These are phyloP conservation scores for Phortica magna DNA, from an alignment of 2,888 invertebrate species.

Conservation along the genomic window DNA sequence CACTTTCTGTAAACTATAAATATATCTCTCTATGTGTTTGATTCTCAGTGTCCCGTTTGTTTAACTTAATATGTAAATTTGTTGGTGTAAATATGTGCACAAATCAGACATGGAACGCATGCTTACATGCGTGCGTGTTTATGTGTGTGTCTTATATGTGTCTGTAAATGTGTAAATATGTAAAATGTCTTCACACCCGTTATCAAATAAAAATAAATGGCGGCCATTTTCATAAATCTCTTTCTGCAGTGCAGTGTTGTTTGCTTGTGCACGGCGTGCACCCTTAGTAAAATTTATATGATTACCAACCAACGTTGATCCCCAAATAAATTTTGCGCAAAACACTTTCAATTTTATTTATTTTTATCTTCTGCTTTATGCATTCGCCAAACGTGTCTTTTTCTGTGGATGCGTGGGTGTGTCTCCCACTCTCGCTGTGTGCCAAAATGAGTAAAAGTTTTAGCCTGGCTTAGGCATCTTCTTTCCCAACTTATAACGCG, in stretches of 20 bases:
- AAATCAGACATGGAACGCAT: background rate
- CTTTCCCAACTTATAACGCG: background rate
- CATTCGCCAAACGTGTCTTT: background rate
- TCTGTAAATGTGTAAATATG: conserved; percentile 22
- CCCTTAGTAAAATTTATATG: conserved; percentile 7
- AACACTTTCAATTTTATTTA: conserved; percentile 25
- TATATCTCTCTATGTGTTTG: conserved; percentile 12
- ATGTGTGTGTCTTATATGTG: background rate
- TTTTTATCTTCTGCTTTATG: background rate
- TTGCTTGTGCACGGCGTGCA: background rate
- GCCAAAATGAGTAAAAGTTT: background rate
- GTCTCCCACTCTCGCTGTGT: too few relatives aligned
- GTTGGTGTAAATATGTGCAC: conserved; percentile 17
- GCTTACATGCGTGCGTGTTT: conserved; percentile 11
- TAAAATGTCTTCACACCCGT: conserved; percentile 6
- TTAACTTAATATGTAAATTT: conserved; percentile 3
- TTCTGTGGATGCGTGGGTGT: background rate
- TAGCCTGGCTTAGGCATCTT: background rate
- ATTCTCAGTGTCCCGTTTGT: background rate
- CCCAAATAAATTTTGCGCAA: conserved; percentile 22
- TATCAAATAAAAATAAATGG: conserved; percentile 30
- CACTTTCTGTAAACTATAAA: background rate
- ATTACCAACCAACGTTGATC: conserved; percentile 16
- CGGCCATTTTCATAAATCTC: conserved; percentile 29
- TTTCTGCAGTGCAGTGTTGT: background rate